Conservation (phyloP, 2,888 invertebrate genomes). For the Pterobdella sp. region DNA sequence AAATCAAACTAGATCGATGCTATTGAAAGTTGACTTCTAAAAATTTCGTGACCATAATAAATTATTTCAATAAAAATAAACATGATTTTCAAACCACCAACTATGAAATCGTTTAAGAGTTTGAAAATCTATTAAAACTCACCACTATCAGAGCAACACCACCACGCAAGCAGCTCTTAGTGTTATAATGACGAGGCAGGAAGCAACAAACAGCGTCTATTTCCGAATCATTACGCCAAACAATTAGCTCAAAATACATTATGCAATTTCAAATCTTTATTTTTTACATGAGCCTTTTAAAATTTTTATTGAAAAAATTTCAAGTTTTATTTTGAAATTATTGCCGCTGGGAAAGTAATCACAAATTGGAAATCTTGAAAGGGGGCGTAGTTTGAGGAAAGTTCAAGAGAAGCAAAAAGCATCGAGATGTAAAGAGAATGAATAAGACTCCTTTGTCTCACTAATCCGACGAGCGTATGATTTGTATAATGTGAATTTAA, state of each 20-base stretch:
- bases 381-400: background rate
- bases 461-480: no score
- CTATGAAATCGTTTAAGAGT: background rate
- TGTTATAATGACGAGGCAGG: constrained; percentile 1
- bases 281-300: no score
- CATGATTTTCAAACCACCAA: no score
- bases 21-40: no score
- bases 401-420: background rate
- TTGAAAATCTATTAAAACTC: background rate
- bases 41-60: no score
- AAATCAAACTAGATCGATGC: no score
- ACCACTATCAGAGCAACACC: background rate
- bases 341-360: background rate
- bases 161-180: background rate
- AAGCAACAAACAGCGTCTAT: background rate
- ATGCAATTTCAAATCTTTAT: background rate
- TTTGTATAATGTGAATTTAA: no score
- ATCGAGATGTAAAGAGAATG: background rate
- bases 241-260: background rate
- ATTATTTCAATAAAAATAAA: no score
- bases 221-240: background rate
- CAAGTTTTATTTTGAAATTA: background rate
- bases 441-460: background rate
- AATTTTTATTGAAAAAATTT: background rate
- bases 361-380: background rate